These are phyloP conservation scores for Bombus pyrosoma DNA, from an alignment of 1,140 invertebrate species.

Conservation along the genomic window DNA sequence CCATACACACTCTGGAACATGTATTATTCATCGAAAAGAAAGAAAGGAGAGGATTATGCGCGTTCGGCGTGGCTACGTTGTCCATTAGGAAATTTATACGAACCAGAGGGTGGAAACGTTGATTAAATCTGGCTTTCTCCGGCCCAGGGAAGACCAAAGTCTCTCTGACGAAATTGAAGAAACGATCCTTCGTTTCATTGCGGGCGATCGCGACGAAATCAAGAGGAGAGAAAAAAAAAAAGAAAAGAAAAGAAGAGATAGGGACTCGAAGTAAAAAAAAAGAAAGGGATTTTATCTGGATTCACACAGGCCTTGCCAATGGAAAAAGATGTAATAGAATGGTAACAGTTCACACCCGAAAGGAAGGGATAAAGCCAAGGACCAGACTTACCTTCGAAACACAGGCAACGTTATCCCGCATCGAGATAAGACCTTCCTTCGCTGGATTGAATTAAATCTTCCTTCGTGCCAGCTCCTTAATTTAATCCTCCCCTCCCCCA, in stretches of 20 bases:
- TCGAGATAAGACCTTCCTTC: slow-evolving; percentile 46
- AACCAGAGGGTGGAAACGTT: slow-evolving; percentile 23
- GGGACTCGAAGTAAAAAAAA: no score
- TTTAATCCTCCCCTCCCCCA: slow-evolving; percentile 1
- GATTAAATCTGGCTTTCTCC: slow-evolving; percentile 57
- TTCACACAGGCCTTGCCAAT: slow-evolving; percentile 36
- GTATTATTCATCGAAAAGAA: neutral
- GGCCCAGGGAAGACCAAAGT: slow-evolving; percentile 15
- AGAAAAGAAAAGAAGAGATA: neutral
- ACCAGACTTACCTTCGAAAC: slow-evolving; percentile 61
- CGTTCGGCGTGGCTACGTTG: neutral
- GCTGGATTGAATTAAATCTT: slow-evolving; percentile 63
- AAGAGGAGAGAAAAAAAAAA: neutral
- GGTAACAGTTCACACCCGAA: slow-evolving; percentile 53
- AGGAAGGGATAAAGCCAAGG: slow-evolving; percentile 49
- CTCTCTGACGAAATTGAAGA: slow-evolving; percentile 64
- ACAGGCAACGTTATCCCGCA: slow-evolving; percentile 55
- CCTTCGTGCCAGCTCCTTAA: slow-evolving; percentile 33
- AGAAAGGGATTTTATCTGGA: slow-evolving; percentile 56
- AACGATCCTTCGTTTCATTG: slow-evolving; percentile 49
- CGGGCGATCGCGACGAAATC: slow-evolving; percentile 53
- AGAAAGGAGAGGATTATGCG: neutral
- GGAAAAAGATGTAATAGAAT: slow-evolving; percentile 60
- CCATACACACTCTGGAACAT: neutral
- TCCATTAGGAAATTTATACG: slow-evolving; percentile 66